These are phyloP conservation scores for Frieseomelitta varia DNA, from an alignment of 1,140 invertebrate species.

Conservation along the genomic window DNA sequence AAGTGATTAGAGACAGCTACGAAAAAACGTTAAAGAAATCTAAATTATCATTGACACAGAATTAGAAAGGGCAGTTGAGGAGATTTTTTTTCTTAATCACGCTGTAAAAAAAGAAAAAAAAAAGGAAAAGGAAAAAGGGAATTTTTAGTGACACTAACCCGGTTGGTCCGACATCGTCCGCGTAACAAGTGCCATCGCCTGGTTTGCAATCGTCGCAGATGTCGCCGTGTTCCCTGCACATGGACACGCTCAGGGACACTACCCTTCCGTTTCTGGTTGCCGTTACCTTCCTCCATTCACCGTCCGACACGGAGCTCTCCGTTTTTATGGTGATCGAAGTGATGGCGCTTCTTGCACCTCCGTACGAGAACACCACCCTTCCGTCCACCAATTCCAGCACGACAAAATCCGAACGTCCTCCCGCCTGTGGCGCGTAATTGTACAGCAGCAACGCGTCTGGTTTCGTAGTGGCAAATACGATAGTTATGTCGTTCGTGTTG, in stretches of 20 bases:
- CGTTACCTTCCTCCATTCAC: conserved; percentile 95
- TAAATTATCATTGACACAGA: too few species aligned
- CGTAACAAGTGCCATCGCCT: conserved; percentile 90
- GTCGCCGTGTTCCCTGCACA: conserved; percentile 92
- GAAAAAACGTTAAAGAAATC: too few species aligned
- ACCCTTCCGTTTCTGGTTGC: conserved; percentile 94
- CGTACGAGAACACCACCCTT: conserved; percentile 93
- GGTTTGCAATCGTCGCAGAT: conserved; percentile 92
- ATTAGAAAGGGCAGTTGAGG: too few species aligned
- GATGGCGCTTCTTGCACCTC: conserved; percentile 92
- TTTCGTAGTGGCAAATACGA: conserved; percentile 95
- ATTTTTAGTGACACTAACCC: conserved; percentile 84
- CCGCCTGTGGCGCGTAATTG: conserved; percentile 93
- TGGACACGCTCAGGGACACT: conserved; percentile 90
- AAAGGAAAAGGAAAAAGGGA: too few species aligned
- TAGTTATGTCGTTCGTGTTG: conserved; percentile 94
- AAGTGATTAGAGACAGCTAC: too few species aligned
- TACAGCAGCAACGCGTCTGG: conserved; percentile 93
- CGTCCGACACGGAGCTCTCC: conserved; percentile 88
- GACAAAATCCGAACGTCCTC: conserved; percentile 95
- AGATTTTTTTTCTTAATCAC: too few species aligned
- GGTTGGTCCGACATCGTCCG: conserved; percentile 91
- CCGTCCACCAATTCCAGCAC: conserved; percentile 94
- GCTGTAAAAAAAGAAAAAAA: too few species aligned
- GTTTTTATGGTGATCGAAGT: conserved; percentile 87